Evolutionary conservation across 2,888 invertebrate genomes (phyloP), one percentile per base, ranked within the genome.

Genomic region (Hipparchia semele): DNA sequence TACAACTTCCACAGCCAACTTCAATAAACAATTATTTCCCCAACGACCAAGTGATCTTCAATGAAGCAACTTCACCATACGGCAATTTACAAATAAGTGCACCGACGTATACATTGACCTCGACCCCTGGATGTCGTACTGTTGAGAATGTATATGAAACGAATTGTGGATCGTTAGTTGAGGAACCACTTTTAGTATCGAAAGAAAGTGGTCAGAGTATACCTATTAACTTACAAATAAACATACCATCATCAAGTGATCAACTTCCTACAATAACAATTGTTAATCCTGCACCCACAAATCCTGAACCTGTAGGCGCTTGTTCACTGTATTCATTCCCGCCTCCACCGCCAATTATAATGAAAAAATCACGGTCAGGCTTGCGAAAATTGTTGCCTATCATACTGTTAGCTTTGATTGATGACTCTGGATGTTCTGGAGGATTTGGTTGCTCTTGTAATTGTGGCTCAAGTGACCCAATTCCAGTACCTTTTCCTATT

Each of bases 161-260:
- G n/a, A 74, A 73, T 70, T 65, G 65, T 73, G 71, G 46, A 49
- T 62, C 23, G 13, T 58, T 53, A 65, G 9, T 33, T 9, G 68
- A 73, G 13, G 74, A 74, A 60, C 46, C 77, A 4, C 60, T 71
- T 6, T 39, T 71, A 6, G 54, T 75, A 33, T 74, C 75, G 33
- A 75, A 53, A 66, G 73, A 75, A 12, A 58, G 70, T 53, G 75
- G 76, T 59, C 66, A 66, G 9, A 70, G 75, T 6, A 68, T 77
- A 49, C 89, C 90, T 2, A 76, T 88, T 67, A 85, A 79, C 77
- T 80, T 89, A 13, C 84, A 88, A 75, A 84, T 89, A 46, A 86
- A 84, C 68, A 68, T 89, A 49, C 86, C 89, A 65, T 73, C 86
- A 5, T 80, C 83, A 49, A 80, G 73, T 9, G 68, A 77, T n/a